Evolutionary conservation across 2,888 invertebrate genomes (phyloP), one percentile per base, ranked within the genome.

Genomic region (Halocaridina rubra): DNA sequence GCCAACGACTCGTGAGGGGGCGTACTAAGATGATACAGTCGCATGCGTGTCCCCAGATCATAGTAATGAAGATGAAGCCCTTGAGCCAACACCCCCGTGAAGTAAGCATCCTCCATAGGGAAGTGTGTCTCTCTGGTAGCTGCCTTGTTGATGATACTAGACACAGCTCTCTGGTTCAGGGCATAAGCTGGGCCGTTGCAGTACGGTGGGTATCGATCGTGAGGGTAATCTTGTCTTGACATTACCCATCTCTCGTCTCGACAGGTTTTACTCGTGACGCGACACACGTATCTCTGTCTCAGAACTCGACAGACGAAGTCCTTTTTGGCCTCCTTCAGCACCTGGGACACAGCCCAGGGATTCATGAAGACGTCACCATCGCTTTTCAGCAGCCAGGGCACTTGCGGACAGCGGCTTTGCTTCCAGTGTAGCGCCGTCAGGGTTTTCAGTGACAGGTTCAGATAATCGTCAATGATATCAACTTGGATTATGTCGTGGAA

Each of bases 111-210:
- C 74, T 74, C 74, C 39, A 74, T 74, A 16, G 8, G 16, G 74
- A 74, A 74, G 39, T 29, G 74, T 2, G 7, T 67, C 29, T 39
- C 39, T 24, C 39, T 39, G 3, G 13, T 19, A 0, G 74, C 27
- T 7, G 74, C 74, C 10, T 13, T 19, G 46, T 3, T 13, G 2
- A 39, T 22, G 19, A 74, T 5, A 0, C 8, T 13, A 3, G 3
- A 46, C 4, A 74, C 22, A 13, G 33, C 32, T 0, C 16, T 39
- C 22, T 39, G 33, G 74, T 24, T 33, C 19, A 74, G 13, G 39
- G 74, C 74, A 46, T 74, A 74, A 24, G 24, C 74, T 24, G 74
- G 74, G 5, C 74, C 74, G 33, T 74, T 74, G 74, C 74, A 74
- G 27, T 74, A 74, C 2, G 39, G 39, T 1, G 74, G 74, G 22